Conservation (phyloP, 2,888 invertebrate species). For the Apoda limacodes region DNA sequence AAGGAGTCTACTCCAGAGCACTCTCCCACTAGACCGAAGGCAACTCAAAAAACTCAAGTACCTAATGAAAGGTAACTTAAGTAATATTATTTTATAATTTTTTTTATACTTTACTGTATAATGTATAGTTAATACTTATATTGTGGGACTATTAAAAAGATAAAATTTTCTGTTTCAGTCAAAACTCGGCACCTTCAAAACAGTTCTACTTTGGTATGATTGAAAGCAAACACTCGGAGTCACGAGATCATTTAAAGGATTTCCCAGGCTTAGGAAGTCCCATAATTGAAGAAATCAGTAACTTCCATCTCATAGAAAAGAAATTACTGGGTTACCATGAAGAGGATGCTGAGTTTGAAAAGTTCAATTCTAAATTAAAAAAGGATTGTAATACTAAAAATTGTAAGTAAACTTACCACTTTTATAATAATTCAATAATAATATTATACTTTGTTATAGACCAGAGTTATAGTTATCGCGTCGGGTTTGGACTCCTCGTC, state of each 20-base stretch:
- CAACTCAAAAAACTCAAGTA: slow-evolving; percentile 23
- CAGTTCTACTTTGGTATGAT: slow-evolving; percentile 87
- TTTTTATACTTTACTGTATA: too few relatives aligned
- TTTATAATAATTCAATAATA: background rate
- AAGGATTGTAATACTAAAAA: slow-evolving; percentile 49
- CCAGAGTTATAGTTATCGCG: too few relatives aligned
- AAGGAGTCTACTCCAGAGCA: slow-evolving; percentile 74
- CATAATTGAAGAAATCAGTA: slow-evolving; percentile 55
- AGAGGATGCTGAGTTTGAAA: slow-evolving; percentile 52
- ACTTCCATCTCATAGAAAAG: slow-evolving; percentile 57
- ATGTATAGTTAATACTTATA: background rate
- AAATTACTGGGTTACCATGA: slow-evolving; percentile 53
- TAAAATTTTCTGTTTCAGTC: slow-evolving; percentile 26
- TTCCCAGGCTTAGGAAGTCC: slow-evolving; percentile 59
- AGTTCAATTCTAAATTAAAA: slow-evolving; percentile 49
- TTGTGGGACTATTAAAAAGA: too few relatives aligned
- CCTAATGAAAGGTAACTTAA: slow-evolving; percentile 39
- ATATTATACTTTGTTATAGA: slow-evolving; percentile 2
- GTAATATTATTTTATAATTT: too few relatives aligned
- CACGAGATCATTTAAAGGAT: slow-evolving; percentile 47
- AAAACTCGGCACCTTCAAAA: slow-evolving; percentile 47
- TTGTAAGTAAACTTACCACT: slow-evolving; percentile 29
- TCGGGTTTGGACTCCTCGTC: background rate
- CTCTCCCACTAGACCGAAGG: slow-evolving; percentile 55
- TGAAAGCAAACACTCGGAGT: slow-evolving; percentile 49